phyloP scores from a whole-genome alignment of 2,113 vertebrate species.

The Brienomyrus longianalis region DNA sequence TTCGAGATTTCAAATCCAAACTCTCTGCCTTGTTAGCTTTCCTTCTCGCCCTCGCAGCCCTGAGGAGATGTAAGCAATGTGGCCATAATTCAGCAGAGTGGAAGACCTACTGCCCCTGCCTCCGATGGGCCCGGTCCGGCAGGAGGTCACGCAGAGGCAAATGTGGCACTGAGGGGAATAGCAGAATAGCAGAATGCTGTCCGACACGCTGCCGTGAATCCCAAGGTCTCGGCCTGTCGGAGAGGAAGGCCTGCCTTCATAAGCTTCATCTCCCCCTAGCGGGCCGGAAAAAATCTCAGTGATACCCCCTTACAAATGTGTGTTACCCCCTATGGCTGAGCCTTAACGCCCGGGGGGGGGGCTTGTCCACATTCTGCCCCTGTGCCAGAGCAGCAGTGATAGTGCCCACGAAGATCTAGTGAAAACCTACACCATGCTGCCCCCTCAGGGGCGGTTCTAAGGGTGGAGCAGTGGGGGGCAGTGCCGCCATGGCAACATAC shows the following conservation, averaged over 20 bases:
- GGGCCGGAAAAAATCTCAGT: not conserved
- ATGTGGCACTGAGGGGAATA: not conserved
- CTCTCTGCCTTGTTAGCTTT: not conserved
- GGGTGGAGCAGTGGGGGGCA: too few species aligned
- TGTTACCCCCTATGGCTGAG: not conserved
- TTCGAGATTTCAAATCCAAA: not conserved
- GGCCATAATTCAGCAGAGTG: not conserved
- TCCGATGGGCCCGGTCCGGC: not conserved
- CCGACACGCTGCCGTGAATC: not conserved
- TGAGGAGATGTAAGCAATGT: not conserved
- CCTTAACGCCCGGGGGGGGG: not conserved
- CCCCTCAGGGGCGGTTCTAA: not conserved
- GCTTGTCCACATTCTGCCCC: not conserved
- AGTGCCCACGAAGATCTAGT: not conserved
- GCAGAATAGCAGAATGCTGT: not conserved
- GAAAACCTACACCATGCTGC: not conserved
- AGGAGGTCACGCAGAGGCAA: not conserved
- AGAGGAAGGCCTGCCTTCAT: not conserved
- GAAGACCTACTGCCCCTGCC: not conserved
- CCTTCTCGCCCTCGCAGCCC: not conserved
- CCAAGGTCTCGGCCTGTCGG: not conserved
- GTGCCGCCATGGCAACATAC: too few species aligned
- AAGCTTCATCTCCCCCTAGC: not conserved
- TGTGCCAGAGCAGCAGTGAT: not conserved
- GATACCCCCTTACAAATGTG: not conserved